Evolutionary conservation across 2,113 vertebrate species (phyloP).

Genomic region (Sterna hirundo): DNA sequence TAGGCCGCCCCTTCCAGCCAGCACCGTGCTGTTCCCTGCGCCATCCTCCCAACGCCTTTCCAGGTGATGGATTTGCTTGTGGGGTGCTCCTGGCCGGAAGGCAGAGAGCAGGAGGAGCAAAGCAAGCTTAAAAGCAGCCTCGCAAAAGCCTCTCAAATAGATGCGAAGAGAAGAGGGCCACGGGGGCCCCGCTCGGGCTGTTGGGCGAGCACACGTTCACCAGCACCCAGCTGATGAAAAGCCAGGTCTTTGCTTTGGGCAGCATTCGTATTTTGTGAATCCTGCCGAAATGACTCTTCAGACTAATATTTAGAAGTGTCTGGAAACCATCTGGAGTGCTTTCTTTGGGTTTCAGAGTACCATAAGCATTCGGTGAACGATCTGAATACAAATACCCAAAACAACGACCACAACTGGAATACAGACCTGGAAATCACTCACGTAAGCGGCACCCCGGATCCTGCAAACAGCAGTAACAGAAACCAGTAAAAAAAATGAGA

Average conservation of each 20-base stretch:
- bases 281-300: not conserved
- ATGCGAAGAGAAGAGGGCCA: not conserved
- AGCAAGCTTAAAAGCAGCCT: not conserved
- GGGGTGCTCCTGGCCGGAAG: not conserved
- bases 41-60: not conserved
- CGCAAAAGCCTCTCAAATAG: not conserved
- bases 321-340: not conserved
- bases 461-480: not conserved
- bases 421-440: not conserved
- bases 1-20: not conserved
- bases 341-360: conserved; percentile 16
- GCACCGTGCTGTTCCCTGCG: not conserved
- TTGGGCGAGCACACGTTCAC: rapidly evolving
- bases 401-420: not conserved
- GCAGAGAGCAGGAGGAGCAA: not conserved
- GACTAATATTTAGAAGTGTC: not conserved
- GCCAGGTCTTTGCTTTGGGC: not conserved
- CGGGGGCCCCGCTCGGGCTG: not conserved
- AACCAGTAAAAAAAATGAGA: not conserved
- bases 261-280: not conserved
- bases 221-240: not conserved
- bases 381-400: not conserved
- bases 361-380: not conserved
- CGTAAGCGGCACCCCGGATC: not conserved
- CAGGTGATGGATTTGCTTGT: not conserved